Evolutionary conservation across 1,140 invertebrate genomes (phyloP), one percentile per base, ranked within the genome.

Genomic region (Copidosoma floridanum): DNA sequence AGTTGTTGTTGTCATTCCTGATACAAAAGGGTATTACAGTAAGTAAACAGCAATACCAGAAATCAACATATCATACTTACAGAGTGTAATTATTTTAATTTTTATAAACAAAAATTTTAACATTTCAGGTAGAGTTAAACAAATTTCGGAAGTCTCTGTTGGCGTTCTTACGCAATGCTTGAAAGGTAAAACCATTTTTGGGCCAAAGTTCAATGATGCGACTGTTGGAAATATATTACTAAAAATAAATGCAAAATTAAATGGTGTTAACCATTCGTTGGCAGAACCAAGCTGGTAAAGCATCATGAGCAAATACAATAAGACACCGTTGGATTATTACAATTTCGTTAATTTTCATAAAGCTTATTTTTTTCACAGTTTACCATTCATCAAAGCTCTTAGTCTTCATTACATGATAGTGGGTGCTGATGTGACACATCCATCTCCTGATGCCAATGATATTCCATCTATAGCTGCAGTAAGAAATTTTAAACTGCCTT

Each of bases 371-470:
- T 78, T 14, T 54, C 63, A 20, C 18, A 75, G 73, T 12, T 46
- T 43, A 32, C 74, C 76, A 38, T 83, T 64, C 64, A 63, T 86
- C 8, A 24, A 63, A 1, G 47, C 20, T 24, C 82, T 83, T n/a
- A n/a, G n/a, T n/a, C n/a, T n/a, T n/a, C n/a, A n/a, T 3, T 75
- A 80, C 0, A 90, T 94, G 81, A 83, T 91, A 14, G 80, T 95
- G 29, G 92, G 94, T 1, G 93, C 92, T 20, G 94, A 96, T 79
- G 92, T 95, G 1, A 93, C 91, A 1, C 93, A 95, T 83, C 91
- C 92, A 0, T 85, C 88, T 1, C 89, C 89, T 0, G 89, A 90
- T 69, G 82, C 84, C 18, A 66, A 38, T 0, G 61, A 70, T 24
- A 86, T 87, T 18, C 92, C 92, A 0, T 95, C 93, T 44, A 87